These are phyloP conservation scores for Poeciliopsis presidionis DNA, from an alignment of 2,797 vertebrate genomes.

Conservation along the genomic window DNA sequence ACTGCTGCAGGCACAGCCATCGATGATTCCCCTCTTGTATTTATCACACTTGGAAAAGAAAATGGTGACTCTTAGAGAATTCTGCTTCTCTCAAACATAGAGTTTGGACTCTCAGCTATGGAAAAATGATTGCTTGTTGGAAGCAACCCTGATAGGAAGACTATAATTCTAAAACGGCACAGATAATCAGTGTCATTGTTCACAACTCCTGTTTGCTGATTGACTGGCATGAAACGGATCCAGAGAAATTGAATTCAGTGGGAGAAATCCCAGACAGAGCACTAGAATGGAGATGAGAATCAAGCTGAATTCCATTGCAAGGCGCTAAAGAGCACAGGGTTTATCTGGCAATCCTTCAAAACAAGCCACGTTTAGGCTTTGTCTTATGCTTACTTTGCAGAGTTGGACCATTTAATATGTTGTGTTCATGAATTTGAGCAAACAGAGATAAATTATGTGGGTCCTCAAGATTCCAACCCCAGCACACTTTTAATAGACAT, in stretches of 20 bases:
- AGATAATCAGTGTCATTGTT: no score
- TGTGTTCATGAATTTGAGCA: no score
- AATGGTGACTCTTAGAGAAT: background rate
- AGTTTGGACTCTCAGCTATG: no score
- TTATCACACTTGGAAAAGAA: constrained; percentile 90
- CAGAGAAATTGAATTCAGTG: no score
- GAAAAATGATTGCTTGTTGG: no score
- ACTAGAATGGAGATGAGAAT: no score
- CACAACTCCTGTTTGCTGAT: no score
- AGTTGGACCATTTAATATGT: background rate
- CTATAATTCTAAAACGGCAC: no score
- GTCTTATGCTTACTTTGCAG: background rate
- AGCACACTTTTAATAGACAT: background rate
- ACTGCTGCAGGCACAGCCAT: constrained; percentile 95
- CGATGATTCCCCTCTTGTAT: constrained; percentile 95
- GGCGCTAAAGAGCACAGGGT: background rate
- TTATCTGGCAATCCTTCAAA: background rate
- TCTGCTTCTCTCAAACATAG: background rate
- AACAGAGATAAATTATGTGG: background rate
- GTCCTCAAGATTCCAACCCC: background rate
- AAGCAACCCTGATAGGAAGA: no score
- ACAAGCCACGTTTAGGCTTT: background rate
- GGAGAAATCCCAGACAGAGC: no score
- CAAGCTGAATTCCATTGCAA: no score
- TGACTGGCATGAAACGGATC: no score